Conservation (phyloP, 2,797 vertebrate species). For the Cryptoprocta ferox region DNA sequence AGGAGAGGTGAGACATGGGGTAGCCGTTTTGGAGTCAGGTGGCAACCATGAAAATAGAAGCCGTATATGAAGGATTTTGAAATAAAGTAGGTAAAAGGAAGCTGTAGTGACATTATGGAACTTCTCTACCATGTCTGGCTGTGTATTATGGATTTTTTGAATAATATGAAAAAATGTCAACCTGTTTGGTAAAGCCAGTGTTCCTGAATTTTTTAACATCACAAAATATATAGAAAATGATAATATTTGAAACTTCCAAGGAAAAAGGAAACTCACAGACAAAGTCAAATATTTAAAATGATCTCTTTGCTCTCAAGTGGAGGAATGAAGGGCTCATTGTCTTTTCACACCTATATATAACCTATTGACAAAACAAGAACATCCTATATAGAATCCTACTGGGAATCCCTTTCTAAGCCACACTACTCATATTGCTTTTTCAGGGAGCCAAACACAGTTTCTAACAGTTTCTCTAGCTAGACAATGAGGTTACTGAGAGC, state of each 20-base stretch:
- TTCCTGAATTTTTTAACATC: neutral
- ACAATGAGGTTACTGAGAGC: neutral
- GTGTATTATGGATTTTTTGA: neutral
- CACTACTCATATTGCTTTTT: neutral
- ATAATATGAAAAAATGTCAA: neutral
- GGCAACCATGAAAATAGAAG: neutral
- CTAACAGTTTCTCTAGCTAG: neutral
- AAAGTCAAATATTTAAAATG: neutral
- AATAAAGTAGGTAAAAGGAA: neutral
- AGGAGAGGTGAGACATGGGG: neutral
- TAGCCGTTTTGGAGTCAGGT: neutral
- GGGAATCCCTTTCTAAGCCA: neutral
- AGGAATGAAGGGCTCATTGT: neutral
- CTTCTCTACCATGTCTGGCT: neutral
- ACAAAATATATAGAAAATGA: neutral
- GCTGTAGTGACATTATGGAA: neutral
- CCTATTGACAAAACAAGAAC: neutral
- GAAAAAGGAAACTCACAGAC: neutral
- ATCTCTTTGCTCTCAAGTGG: neutral
- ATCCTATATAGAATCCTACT: neutral
- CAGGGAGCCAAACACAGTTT: neutral
- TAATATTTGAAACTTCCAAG: neutral
- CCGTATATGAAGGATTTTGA: neutral
- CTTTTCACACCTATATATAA: neutral
- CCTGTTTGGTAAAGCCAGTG: neutral